phyloP scores from a whole-genome alignment of 2,888 invertebrate genomes.

The Nasonovia ribisnigri region DNA sequence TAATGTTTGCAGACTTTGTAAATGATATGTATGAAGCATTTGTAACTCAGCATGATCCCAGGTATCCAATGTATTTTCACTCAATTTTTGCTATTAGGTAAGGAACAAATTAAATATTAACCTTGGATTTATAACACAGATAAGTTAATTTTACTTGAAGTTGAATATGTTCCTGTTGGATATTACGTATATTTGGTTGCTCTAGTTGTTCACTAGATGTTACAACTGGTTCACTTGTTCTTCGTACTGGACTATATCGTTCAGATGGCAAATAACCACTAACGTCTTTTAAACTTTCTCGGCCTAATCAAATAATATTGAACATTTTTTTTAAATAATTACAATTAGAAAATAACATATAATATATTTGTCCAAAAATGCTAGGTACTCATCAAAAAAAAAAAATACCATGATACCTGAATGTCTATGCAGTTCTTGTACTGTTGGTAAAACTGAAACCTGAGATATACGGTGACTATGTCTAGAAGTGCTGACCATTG shows the following conservation, averaged over 20 bases:
- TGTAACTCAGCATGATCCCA: slow-evolving; percentile 70
- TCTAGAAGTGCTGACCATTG: slow-evolving; percentile 67
- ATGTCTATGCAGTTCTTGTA: slow-evolving; percentile 75
- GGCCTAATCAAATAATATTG: slow-evolving; percentile 68
- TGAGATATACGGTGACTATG: slow-evolving; percentile 67
- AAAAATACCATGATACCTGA: slow-evolving; percentile 60
- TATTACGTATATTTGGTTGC: slow-evolving; percentile 72
- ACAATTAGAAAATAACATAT: slow-evolving; percentile 44
- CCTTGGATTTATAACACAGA: not conserved
- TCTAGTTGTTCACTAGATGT: slow-evolving; percentile 64
- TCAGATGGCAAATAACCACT: slow-evolving; percentile 74
- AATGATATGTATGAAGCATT: slow-evolving; percentile 71
- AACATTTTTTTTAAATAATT: slow-evolving; percentile 44
- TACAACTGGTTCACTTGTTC: slow-evolving; percentile 80
- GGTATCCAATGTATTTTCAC: slow-evolving; percentile 68
- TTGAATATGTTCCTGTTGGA: slow-evolving; percentile 85
- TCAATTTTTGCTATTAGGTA: slow-evolving; percentile 70
- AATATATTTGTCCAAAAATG: not conserved
- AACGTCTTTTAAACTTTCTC: slow-evolving; percentile 74
- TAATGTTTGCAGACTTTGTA: slow-evolving; percentile 67
- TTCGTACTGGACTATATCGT: slow-evolving; percentile 89
- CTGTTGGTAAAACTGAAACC: slow-evolving; percentile 74
- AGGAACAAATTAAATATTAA: slow-evolving; percentile 19
- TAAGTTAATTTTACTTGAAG: slow-evolving; percentile 74
- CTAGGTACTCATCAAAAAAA: not conserved